These are phyloP conservation scores for Rotaria sp. DNA, from an alignment of 2,888 invertebrate species.

Conservation along the genomic window DNA sequence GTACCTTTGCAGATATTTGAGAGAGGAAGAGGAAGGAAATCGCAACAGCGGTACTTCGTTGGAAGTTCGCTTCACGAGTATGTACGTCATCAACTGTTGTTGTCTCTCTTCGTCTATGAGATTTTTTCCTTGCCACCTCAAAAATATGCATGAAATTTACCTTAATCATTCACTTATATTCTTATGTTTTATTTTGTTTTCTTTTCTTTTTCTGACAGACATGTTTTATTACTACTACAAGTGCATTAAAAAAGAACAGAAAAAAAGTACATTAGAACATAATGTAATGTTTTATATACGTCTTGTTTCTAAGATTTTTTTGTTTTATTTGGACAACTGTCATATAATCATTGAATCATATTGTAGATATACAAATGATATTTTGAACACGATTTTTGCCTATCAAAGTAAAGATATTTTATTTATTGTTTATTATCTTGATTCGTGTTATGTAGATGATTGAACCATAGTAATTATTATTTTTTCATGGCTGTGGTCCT, in stretches of 20 bases:
- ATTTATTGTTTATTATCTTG: not conserved
- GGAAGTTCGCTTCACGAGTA: not conserved
- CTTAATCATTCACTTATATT: no score
- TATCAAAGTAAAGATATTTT: not conserved
- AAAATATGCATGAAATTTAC: not conserved
- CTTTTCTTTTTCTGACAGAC: not conserved
- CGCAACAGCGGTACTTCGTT: not conserved
- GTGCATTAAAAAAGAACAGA: not conserved
- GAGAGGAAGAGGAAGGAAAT: not conserved
- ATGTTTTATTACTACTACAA: not conserved
- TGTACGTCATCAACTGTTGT: not conserved
- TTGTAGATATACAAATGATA: not conserved
- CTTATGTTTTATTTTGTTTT: not conserved
- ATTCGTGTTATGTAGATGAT: not conserved
- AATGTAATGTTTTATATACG: not conserved
- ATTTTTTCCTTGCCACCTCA: not conserved
- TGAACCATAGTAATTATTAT: not conserved
- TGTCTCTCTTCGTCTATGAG: not conserved
- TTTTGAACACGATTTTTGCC: not conserved
- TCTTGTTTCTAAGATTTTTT: no score
- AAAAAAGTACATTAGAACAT: not conserved
- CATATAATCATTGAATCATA: not conserved
- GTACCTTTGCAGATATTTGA: not conserved
- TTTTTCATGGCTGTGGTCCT: not conserved
- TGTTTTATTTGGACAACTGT: not conserved